Evolutionary conservation across 2,888 invertebrate species (phyloP).

Genomic region (Pseudolycoriella hygida): DNA sequence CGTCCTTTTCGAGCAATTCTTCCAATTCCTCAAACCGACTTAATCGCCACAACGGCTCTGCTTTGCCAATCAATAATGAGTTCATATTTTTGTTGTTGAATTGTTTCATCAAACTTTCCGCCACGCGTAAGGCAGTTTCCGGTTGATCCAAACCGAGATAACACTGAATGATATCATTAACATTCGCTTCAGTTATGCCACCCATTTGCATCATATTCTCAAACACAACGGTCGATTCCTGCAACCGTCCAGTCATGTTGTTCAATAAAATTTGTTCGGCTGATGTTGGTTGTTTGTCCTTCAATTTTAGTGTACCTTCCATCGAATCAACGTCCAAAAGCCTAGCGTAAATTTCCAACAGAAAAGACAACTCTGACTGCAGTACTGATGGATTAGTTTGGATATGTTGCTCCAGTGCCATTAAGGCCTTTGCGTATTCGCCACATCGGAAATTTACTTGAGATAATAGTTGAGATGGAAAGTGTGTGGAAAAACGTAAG

Average conservation of each 20-base stretch:
- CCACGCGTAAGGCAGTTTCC: constrained; percentile 59
- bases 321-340: constrained; percentile 85
- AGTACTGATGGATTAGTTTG: constrained; percentile 32
- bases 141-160: constrained; percentile 77
- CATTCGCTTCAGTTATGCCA: constrained; percentile 30
- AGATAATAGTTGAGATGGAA: constrained; percentile 48
- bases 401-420: constrained; percentile 59
- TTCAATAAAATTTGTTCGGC: constrained; percentile 71
- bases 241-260: constrained; percentile 63
- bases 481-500: constrained; percentile 26
- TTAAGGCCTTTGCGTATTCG: constrained; percentile 55
- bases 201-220: constrained; percentile 55
- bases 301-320: constrained; percentile 57
- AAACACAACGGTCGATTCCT: constrained; percentile 77
- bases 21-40: constrained; percentile 68
- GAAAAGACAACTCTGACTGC: constrained; percentile 41
- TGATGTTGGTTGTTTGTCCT: constrained; percentile 56
- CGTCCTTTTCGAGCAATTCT: constrained; percentile 32
- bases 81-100: constrained; percentile 39
- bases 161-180: constrained; percentile 65
- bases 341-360: constrained; percentile 68
- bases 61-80: constrained; percentile 47
- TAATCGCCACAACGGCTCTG: constrained; percentile 79
- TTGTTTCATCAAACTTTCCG: constrained; percentile 45
- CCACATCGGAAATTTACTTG: constrained; percentile 56